Conservation (phyloP, 2,888 invertebrate genomes). For the Philhelius pedissequus region DNA sequence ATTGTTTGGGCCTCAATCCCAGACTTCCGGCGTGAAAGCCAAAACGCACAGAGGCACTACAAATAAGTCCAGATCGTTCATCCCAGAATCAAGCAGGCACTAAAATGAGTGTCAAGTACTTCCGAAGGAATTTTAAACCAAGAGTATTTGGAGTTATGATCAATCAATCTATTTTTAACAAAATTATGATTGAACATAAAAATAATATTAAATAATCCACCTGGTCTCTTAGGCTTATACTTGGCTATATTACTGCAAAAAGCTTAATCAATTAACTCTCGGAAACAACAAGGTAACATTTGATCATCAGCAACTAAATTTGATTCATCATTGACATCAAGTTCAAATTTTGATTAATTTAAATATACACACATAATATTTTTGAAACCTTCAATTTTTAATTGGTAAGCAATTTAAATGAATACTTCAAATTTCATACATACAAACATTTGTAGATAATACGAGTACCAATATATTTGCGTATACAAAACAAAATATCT, state of each 20-base stretch:
- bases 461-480: background rate
- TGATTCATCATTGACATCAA: constrained; percentile 3
- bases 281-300: background rate
- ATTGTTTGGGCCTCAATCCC: too few relatives aligned
- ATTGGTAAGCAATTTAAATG: background rate
- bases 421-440: background rate
- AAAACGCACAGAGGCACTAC: too few relatives aligned
- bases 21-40: too few relatives aligned
- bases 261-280: background rate
- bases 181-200: too few relatives aligned
- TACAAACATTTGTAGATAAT: background rate
- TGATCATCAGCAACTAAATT: background rate
- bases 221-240: background rate
- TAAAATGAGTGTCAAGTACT: too few relatives aligned
- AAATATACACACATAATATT: background rate
- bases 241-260: background rate
- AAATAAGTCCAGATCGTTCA: too few relatives aligned
- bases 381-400: background rate
- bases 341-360: constrained; percentile 7
- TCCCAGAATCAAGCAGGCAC: too few relatives aligned
- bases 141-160: too few relatives aligned
- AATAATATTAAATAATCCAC: too few relatives aligned
- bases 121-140: too few relatives aligned
- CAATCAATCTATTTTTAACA: too few relatives aligned
- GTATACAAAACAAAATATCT: background rate